These are phyloP conservation scores for Drosophila mauritiana DNA, from an alignment of 1,140 invertebrate genomes.

Conservation along the genomic window DNA sequence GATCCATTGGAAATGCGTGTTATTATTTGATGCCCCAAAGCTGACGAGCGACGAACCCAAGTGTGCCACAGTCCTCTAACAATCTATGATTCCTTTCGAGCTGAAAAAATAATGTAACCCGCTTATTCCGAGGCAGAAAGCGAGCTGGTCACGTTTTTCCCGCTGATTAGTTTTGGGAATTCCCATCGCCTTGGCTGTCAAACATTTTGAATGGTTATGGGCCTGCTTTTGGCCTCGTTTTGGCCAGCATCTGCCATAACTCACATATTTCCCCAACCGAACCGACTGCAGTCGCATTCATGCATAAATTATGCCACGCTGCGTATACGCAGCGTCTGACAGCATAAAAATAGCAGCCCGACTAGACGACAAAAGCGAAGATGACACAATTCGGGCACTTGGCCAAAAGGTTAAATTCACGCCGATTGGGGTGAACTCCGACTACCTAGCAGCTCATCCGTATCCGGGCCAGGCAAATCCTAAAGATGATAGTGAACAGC, in stretches of 20 bases:
- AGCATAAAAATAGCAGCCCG: conserved; percentile 7
- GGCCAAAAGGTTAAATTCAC: conserved; percentile 58
- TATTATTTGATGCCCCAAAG: conserved; percentile 43
- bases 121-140: background rate
- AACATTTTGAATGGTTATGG: conserved; percentile 43
- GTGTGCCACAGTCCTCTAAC: conserved; percentile 25
- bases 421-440: conserved; percentile 32
- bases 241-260: conserved; percentile 36
- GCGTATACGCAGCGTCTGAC: conserved; percentile 44
- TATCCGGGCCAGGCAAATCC: background rate
- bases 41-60: conserved; percentile 7
- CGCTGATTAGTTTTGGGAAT: conserved; percentile 79
- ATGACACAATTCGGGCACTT: conserved; percentile 43
- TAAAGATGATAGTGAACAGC: background rate
- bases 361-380: conserved; percentile 28
- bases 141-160: conserved; percentile 42
- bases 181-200: conserved; percentile 63
- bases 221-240: background rate
- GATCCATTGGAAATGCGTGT: conserved; percentile 66
- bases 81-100: conserved; percentile 46
- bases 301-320: conserved; percentile 43
- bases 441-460: conserved; percentile 17
- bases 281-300: conserved; percentile 30
- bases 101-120: background rate
- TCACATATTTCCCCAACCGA: conserved; percentile 18